Evolutionary conservation across 2,113 vertebrate species (phyloP), one percentile per base, ranked within the genome.

Genomic region (Colistium nudipinnis): DNA sequence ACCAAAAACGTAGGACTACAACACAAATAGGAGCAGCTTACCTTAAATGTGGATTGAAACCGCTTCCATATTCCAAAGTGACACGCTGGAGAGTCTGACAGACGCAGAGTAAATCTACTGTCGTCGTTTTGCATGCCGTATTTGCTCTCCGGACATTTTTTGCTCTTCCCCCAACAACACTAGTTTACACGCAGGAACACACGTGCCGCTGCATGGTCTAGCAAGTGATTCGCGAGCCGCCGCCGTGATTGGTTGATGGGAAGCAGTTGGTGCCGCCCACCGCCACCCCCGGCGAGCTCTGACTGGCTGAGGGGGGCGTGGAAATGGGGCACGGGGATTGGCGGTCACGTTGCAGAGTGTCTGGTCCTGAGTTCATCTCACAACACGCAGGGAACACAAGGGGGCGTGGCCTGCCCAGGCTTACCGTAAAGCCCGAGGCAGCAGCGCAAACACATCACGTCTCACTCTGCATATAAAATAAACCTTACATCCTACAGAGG

Each of bases 161-260:
- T 16, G 17, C 13, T 44, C 70, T 17, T 13, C 33, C 45, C 67
- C 35, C 61, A 8, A 4, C 10, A 30, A 33, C 56, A 6, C 31
- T 35, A 76, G 82, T 75, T 52, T 80, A 92, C 92, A 91, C 90
- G 89, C 87, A 90, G 36, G 66, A 33, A 35, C 76, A 86, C 92
- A 93, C 89, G 91, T 93, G 91, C 67, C 12, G 0, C 35, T 45
- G 59, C 66, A 28, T 52, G 69, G 48, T 6, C 61, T 38, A 8
- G 45, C 43, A 25, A 69, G 63, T 72, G 27, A 19, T 33, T 19
- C 38, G 2, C 31, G 35, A 52, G 3, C 8, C 0, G 2, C 16
- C 3, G 0, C 38, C 0, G 2, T 66, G 69, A 93, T 92, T 93
- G 92, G 90, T 27, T 65, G 7, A 1, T 0, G 0, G 0, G 1